Evolutionary conservation across 2,113 vertebrate genomes (phyloP).

Genomic region (Pluvianellus socialis): DNA sequence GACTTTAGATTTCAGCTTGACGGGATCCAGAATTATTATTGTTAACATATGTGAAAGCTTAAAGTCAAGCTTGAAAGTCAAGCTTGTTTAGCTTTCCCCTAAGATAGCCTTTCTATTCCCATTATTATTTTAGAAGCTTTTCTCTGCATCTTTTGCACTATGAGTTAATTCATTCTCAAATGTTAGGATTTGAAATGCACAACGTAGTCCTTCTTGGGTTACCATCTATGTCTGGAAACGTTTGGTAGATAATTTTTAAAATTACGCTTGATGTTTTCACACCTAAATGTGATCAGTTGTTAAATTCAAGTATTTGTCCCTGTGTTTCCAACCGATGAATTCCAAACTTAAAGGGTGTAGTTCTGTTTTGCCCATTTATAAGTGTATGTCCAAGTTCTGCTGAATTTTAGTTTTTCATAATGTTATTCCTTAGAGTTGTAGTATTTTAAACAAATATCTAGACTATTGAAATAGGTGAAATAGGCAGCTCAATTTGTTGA

Average conservation of each 20-base stretch:
- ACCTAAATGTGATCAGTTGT: neutral
- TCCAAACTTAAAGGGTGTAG: neutral
- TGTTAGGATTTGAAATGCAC: neutral
- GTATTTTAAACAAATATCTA: neutral
- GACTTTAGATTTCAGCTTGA: neutral
- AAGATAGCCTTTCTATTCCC: neutral
- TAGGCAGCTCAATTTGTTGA: neutral
- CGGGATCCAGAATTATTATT: neutral
- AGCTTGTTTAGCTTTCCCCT: neutral
- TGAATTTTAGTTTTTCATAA: neutral
- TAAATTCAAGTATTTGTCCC: neutral
- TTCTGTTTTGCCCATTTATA: neutral
- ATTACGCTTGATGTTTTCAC: neutral
- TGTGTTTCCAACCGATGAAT: neutral
- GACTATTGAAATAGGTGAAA: neutral
- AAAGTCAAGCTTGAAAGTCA: too few species aligned
- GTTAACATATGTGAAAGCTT: neutral
- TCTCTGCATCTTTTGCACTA: neutral
- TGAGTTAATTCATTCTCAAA: neutral
- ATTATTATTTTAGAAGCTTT: neutral
- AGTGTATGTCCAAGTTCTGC: neutral
- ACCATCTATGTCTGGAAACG: neutral
- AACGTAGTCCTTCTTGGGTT: neutral
- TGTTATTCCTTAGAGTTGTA: neutral
- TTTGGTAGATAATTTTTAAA: neutral